Evolutionary conservation across 2,888 invertebrate species (phyloP).

Genomic region (Agelastica alni): DNA sequence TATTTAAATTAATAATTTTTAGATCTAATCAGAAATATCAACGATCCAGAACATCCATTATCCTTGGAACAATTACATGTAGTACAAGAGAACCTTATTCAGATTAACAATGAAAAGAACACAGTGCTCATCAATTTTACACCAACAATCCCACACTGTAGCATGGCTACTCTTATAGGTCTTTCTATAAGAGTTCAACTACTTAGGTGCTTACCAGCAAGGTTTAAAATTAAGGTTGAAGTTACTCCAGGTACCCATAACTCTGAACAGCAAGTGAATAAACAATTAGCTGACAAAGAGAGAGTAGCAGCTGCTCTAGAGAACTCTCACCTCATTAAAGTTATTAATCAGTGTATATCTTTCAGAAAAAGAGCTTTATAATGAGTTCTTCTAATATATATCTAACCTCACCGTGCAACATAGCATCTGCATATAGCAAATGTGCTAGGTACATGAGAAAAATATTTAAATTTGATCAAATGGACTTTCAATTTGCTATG

Average conservation of each 20-base stretch:
- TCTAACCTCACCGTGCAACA: constrained; percentile 58
- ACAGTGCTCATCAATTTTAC: constrained; percentile 82
- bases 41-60: constrained; percentile 97
- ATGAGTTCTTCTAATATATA: constrained; percentile 23
- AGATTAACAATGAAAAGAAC: constrained; percentile 75
- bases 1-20: constrained; percentile 49
- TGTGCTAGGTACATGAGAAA: constrained; percentile 84
- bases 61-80: constrained; percentile 94
- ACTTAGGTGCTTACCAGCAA: constrained; percentile 78
- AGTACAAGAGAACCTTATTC: constrained; percentile 80
- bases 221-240: constrained; percentile 81
- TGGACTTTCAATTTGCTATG: constrained; percentile 99
- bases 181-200: constrained; percentile 92
- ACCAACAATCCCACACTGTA: constrained; percentile 98
- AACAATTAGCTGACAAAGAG: constrained; percentile 97
- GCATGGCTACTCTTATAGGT: constrained; percentile 95
- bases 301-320: constrained; percentile 96
- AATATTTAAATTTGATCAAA: constrained; percentile 89
- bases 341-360: constrained; percentile 89
- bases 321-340: constrained; percentile 86
- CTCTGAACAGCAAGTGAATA: constrained; percentile 92
- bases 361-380: constrained; percentile 35
- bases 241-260: constrained; percentile 92
- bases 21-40: constrained; percentile 91
- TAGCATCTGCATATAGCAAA: constrained; percentile 85